Evolutionary conservation across 2,113 vertebrate species (phyloP).

Genomic region (Fukomys damarensis): DNA sequence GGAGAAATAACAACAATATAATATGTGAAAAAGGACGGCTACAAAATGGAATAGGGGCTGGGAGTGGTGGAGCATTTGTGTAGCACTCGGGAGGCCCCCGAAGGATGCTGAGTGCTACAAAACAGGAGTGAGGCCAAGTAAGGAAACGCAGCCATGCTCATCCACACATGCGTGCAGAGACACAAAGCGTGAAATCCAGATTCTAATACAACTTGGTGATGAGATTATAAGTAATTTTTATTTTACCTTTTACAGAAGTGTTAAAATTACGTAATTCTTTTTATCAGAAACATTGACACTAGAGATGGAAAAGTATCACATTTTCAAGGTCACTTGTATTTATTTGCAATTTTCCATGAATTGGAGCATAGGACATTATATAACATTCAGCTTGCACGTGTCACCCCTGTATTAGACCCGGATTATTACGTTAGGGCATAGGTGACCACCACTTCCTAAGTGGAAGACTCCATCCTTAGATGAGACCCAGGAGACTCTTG

Average conservation of each 20-base stretch:
- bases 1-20: background rate
- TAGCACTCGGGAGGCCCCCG: background rate
- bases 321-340: background rate
- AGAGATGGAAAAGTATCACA: background rate
- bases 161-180: background rate
- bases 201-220: background rate
- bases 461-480: background rate
- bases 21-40: background rate
- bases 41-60: background rate
- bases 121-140: background rate
- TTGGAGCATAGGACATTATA: background rate
- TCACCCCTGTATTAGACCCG: background rate
- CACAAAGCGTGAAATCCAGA: background rate
- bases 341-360: background rate
- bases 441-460: background rate
- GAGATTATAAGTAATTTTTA: background rate
- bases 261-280: background rate
- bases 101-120: too few relatives aligned
- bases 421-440: background rate
- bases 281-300: slow-evolving; percentile 14
- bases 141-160: background rate
- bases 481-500: background rate
- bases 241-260: background rate
- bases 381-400: background rate
- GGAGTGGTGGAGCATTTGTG: background rate